Evolutionary conservation across 1,140 invertebrate species (phyloP).

Genomic region (Euborellia annulipes): DNA sequence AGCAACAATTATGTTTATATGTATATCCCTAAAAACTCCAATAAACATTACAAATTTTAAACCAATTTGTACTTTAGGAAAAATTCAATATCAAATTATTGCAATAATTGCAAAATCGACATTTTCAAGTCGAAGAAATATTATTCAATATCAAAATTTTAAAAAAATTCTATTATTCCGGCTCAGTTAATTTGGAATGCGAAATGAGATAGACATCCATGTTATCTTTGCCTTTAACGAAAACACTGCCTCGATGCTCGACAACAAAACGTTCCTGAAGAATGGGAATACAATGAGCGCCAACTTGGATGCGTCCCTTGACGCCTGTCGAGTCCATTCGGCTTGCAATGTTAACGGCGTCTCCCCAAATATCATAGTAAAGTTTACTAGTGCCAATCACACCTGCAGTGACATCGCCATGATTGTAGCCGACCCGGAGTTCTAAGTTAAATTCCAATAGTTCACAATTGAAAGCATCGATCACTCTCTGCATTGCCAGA

Average conservation of each 20-base stretch:
- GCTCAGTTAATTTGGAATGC: too few relatives aligned
- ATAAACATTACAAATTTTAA: too few relatives aligned
- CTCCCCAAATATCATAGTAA: constrained; percentile 97
- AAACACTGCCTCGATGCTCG: constrained; percentile 69
- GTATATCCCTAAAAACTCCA: too few relatives aligned
- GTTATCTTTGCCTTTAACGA: constrained; percentile 89
- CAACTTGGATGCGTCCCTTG: constrained; percentile 70
- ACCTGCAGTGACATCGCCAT: constrained; percentile 84
- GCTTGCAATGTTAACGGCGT: constrained; percentile 93
- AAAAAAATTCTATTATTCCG: too few relatives aligned
- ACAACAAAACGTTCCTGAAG: constrained; percentile 54
- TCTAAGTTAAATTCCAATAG: constrained; percentile 78
- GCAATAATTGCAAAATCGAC: too few relatives aligned
- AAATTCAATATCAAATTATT: too few relatives aligned
- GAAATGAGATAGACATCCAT: constrained; percentile 71
- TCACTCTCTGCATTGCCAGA: constrained; percentile 67
- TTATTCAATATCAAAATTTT: too few relatives aligned
- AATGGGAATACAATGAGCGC: constrained; percentile 49
- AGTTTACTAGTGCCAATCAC: constrained; percentile 93
- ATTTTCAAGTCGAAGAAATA: too few relatives aligned
- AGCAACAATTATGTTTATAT: too few relatives aligned
- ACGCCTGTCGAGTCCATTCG: constrained; percentile 90
- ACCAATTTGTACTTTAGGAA: too few relatives aligned
- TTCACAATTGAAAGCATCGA: constrained; percentile 77
- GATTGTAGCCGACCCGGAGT: constrained; percentile 69